Evolutionary conservation across 2,888 invertebrate species (phyloP), one percentile per base, ranked within the genome.

Genomic region (Yponomeuta sedellus): DNA sequence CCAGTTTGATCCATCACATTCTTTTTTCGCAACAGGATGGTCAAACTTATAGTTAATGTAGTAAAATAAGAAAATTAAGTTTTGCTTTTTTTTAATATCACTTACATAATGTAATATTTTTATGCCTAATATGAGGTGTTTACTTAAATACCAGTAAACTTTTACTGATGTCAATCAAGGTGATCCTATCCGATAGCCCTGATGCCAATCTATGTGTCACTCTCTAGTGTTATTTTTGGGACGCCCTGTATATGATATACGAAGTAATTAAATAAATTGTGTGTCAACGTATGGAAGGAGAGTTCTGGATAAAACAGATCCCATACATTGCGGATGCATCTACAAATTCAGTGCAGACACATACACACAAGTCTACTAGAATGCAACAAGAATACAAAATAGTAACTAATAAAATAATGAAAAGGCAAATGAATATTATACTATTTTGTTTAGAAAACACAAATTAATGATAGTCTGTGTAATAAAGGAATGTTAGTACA

Each of bases 221-320:
- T n/a, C n/a, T n/a, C n/a, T n/a, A n/a, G n/a, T n/a, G n/a, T n/a
- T n/a, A n/a, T n/a, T n/a, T n/a, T n/a, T n/a, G n/a, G n/a, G n/a
- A n/a, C n/a, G n/a, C n/a, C n/a, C n/a, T n/a, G n/a, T n/a, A 12
- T 12, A 6, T 44, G 12, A 52, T 52, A 52, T 52, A 52, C 44
- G 5, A 64, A 56, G 58, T 64, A 68, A 66, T 71, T 71, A 69
- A 74, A 73, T 73, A 74, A 69, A 71, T 73, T 75, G 76, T 77
- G 77, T 78, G 72, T 77, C 82, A 82, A 82, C 79, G 79, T 81
- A 81, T 81, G 76, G 81, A 80, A 82, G 79, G 78, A 69, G 65
- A 69, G 67, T 67, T 68, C 66, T 67, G 71, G 63, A 52, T 44
- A 10, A 70, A 70, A 68, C 69, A 70, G 78, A 75, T 81, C 77